Evolutionary conservation across 2,797 vertebrate genomes (phyloP).

Genomic region (Zenarchopterus dispar): DNA sequence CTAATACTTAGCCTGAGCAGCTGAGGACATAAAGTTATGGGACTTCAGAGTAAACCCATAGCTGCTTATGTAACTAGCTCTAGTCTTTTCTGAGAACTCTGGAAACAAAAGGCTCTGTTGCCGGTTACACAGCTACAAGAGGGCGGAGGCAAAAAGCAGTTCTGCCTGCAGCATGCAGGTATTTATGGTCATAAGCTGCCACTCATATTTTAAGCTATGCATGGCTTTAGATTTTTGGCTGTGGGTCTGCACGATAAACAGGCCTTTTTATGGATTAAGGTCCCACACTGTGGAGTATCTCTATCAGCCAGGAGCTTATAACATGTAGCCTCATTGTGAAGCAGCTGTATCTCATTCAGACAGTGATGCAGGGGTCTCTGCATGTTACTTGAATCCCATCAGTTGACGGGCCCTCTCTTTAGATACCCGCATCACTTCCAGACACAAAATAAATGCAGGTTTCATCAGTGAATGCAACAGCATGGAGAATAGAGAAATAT

Average conservation of each 20-base stretch:
- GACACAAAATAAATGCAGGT: not conserved
- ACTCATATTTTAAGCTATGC: constrained; percentile 51
- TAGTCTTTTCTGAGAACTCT: constrained; percentile 45
- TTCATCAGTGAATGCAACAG: no score
- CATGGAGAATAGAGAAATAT: no score
- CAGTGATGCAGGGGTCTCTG: not conserved
- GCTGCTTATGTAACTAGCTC: constrained; percentile 49
- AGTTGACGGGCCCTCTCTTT: not conserved
- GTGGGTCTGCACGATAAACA: constrained; percentile 48
- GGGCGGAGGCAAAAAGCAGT: constrained; percentile 20
- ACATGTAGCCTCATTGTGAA: constrained; percentile 43
- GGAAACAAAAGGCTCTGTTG: constrained; percentile 25
- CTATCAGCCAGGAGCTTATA: constrained; percentile 23
- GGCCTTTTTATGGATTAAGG: constrained; percentile 36
- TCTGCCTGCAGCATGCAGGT: constrained; percentile 45
- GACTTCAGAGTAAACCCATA: constrained; percentile 34
- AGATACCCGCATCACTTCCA: not conserved
- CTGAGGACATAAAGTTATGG: constrained; percentile 21
- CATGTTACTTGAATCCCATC: not conserved
- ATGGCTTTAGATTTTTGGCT: constrained; percentile 48
- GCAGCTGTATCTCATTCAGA: constrained; percentile 2
- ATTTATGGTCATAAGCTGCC: constrained; percentile 61
- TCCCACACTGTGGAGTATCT: constrained; percentile 29
- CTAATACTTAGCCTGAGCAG: constrained; percentile 7
- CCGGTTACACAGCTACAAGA: constrained; percentile 18